Base-by-base conservation (phyloP, 2,888 invertebrate species). In the Cyrtodaria siliqua region DNA sequence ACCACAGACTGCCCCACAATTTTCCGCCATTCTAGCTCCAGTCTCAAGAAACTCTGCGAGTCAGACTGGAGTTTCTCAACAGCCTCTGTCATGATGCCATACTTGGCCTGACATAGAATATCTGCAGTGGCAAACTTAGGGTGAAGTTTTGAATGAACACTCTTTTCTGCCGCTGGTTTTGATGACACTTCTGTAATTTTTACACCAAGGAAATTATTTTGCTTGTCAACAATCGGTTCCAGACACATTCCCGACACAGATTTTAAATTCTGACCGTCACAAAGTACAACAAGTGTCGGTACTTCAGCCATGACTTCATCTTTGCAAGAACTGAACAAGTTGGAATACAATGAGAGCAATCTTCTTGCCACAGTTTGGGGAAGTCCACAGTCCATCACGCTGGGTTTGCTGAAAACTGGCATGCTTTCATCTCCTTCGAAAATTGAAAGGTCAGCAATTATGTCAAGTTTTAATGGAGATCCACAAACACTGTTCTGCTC, bases 21-120 rank as follows among this genome's bases (percentile, higher is more conserved):
- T 23, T 79, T 84, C 61, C 74, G 80, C 89, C 89, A 89, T 44
- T 83, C 70, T 8, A 86, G 68, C 53, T 86, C 86, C 14, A 89
- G 61, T 40, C 79, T 56, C 24, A 87, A 62, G 2, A 75, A 79
- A 20, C 86, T 85, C 71, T 76, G 77, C 38, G 68, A 74, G 26
- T 72, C 79, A 20, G 70, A 62, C 14, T 50, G 24, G 16, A 59
- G n/a, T 16, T 64, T 62, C 23, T 62, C 70, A 2, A 62, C 79
- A 16, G 60, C 44, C 24, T 71, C 55, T 24, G 53, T 47, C 8
- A 82, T 40, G 56, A 82, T 75, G 55, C 83, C 79, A 75, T 83
- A 83, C 26, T 69, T 81, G 2, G 83, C 82, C 29, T 62, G 62
- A 66, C 82, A 85, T 33, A 47, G 38, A n/a, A 83, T 60, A 44